phyloP scores from a whole-genome alignment of 37 sponge, comb jelly and placozoan species.

The Cliona cf. orientalis region DNA sequence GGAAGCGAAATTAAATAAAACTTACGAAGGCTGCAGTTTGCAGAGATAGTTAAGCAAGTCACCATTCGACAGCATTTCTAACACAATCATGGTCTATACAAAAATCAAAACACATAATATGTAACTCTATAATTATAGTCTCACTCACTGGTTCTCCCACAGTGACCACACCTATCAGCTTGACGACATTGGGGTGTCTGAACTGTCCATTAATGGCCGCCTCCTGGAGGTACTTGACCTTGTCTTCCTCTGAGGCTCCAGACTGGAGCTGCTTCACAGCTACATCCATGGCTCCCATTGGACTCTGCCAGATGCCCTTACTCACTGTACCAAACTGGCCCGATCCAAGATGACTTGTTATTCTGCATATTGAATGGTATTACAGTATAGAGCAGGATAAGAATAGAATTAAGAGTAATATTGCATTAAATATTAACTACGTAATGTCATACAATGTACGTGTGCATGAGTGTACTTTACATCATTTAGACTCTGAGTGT shows the following conservation, averaged over 20 bases:
- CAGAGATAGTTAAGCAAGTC: slow-evolving; percentile 40
- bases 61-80: slow-evolving; percentile 61
- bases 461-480: too few relatives aligned
- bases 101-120: neutral
- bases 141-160: slow-evolving; percentile 67
- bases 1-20: too few relatives aligned
- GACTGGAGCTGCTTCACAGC: slow-evolving; percentile 56
- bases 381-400: too few relatives aligned
- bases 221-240: slow-evolving; percentile 63
- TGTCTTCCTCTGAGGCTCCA: slow-evolving; percentile 50
- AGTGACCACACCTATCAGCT: slow-evolving; percentile 66
- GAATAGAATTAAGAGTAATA: too few relatives aligned
- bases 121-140: neutral
- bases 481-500: too few relatives aligned
- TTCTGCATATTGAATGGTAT: too few relatives aligned
- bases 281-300: slow-evolving; percentile 19
- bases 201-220: slow-evolving; percentile 80
- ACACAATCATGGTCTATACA: slow-evolving; percentile 64
- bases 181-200: slow-evolving; percentile 56
- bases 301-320: slow-evolving; percentile 46
- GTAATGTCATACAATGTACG: too few relatives aligned
- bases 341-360: slow-evolving; percentile 29
- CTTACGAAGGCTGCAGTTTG: slow-evolving; percentile 32
- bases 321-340: slow-evolving; percentile 74
- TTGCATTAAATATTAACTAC: too few relatives aligned